phyloP scores from a whole-genome alignment of 2,113 vertebrate species.

The Ptychochromis oligacanthus region DNA sequence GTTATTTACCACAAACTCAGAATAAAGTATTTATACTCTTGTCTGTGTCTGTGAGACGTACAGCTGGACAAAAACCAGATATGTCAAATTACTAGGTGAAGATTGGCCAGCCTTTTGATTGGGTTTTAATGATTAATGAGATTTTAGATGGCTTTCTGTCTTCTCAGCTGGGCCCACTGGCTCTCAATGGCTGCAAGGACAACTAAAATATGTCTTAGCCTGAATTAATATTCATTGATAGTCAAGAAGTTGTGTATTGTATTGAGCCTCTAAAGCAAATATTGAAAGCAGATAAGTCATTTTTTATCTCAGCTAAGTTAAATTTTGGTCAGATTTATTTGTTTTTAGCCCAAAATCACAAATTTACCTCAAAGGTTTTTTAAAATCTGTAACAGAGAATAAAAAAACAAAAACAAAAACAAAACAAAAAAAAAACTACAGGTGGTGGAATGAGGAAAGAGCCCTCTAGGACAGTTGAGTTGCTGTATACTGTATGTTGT shows the following conservation, averaged over 20 bases:
- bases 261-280: neutral
- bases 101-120: slow-evolving; percentile 51
- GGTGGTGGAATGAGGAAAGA: neutral
- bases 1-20: slow-evolving; percentile 65
- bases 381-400: neutral
- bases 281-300: slow-evolving; percentile 5
- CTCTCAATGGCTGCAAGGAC: neutral
- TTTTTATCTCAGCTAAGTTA: neutral
- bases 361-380: neutral
- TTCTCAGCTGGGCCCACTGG: slow-evolving; percentile 12
- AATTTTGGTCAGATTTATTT: neutral
- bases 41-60: slow-evolving; percentile 44
- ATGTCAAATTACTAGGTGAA: slow-evolving; percentile 59
- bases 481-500: too few relatives aligned
- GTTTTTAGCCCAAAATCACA: neutral
- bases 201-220: neutral
- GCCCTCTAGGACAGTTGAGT: neutral
- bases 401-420: too few relatives aligned
- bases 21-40: slow-evolving; percentile 60
- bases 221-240: neutral
- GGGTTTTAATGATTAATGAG: slow-evolving; percentile 67
- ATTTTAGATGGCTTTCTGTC: slow-evolving; percentile 48
- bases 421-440: too few relatives aligned
- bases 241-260: neutral
- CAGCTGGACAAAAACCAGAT: slow-evolving; percentile 65